Evolutionary conservation across 2,888 invertebrate genomes (phyloP), one percentile per base, ranked within the genome.

Genomic region (Arrhopalites spinosus): DNA sequence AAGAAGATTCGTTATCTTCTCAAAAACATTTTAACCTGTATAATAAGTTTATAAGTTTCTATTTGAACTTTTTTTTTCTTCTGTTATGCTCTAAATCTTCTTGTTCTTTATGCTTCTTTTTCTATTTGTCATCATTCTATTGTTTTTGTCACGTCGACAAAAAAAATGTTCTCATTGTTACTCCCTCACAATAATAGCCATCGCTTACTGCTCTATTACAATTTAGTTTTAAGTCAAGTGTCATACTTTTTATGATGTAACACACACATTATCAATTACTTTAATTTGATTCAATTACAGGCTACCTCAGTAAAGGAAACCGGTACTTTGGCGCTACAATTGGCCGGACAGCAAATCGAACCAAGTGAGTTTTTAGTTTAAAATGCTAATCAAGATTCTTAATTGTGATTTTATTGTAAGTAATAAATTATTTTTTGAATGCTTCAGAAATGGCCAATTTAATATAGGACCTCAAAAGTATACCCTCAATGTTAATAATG

Each of bases 251-350:
- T 36, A 36, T 7, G 36, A 36, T 36, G 36, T 36, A 36, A 7
- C 11, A 36, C 36, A 7, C 11, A 36, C 11, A 11, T 36, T 36
- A 36, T 36, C 11, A 36, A 36, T 36, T 36, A 7, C 36, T 36
- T 3, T 36, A 7, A 36, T 7, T 36, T 36, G 11, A 36, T 36
- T 36, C 5, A 11, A 36, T 36, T 36, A 11, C 11, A 92, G 93
- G 91, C 69, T 93, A 93, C 84, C 87, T 78, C 13, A 78, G 79
- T 17, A 64, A 89, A 59, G 84, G 87, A n/a, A 93, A 93, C 84
- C 92, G 92, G 0, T 96, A 95, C 84, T 93, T 96, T 84, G 97
- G 97, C 5, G 91, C 93, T 0, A 91, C 94, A 0, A 88, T 96
- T 75, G 97, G 97, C 0, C 89, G 96, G 67, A 93, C 93, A 29